Evolutionary conservation across 2,113 vertebrate species (phyloP), one percentile per base, ranked within the genome.

Genomic region (Chinchilla lanigera): DNA sequence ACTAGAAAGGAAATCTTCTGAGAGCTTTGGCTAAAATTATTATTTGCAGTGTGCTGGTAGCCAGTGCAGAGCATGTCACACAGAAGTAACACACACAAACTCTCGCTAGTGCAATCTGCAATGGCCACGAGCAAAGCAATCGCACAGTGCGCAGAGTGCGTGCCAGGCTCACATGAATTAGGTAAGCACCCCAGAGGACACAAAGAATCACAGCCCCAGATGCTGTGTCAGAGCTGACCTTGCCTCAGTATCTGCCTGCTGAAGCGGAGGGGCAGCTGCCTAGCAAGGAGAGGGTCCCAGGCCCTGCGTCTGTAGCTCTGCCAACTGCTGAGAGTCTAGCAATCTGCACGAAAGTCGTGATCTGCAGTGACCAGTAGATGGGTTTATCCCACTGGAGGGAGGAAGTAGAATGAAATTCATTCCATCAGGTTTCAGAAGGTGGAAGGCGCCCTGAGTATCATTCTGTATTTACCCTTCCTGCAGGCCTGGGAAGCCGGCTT

Each of bases 171-270:
- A 19, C 9, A 4, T 22, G 83, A 87, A 3, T 28, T 19, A 47
- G 19, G 52, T 20, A 16, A 44, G 13, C 19, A 1, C 3, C 6
- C 9, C 12, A 0, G 8, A 17, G 69, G 41, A 77, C 44, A 8
- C 2, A 19, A 4, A 33, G 81, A 28, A 12, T 38, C 4, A 1
- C 19, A 47, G 14, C 0, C 30, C 47, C 54, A 10, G 16, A 8
- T 33, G 10, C 44, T 20, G 7, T 2, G n/a, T n/a, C 60, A 0
- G 13, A 22, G 3, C 17, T 30, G 56, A 58, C 35, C 0, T 1
- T 33, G 10, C 47, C 30, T 2, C 3, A 33, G 16, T 4, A 11
- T 13, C 47, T n/a, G 4, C 60, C 26, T 0, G 1, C 0, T 38
- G 30, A 88, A 24, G 73, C 10, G 33, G 22, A 7, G 3, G 11